These are phyloP conservation scores for Nymphalis io DNA, from an alignment of 1,140 invertebrate genomes.

Conservation along the genomic window DNA sequence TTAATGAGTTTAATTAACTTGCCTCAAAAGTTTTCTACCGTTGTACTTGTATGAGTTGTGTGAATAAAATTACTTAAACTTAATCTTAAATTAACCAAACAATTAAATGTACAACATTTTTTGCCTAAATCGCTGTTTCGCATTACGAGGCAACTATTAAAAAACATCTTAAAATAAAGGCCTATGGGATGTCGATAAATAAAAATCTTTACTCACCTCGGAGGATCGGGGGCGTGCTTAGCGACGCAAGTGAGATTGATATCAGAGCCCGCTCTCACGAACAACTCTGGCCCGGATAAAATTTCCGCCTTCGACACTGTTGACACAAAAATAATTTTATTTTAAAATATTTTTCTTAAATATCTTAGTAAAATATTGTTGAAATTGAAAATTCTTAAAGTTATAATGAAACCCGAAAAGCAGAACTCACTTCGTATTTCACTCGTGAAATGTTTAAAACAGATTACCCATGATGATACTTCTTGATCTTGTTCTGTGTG, in stretches of 20 bases:
- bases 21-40: not conserved
- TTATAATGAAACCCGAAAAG: not conserved
- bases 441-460: not conserved
- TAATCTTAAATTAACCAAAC: too few relatives aligned
- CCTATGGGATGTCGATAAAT: not conserved
- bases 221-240: slow-evolving; percentile 91
- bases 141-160: too few relatives aligned
- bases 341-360: slow-evolving; percentile 1
- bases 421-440: not conserved
- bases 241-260: slow-evolving; percentile 95
- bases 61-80: too few relatives aligned
- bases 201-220: slow-evolving; percentile 74
- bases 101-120: too few relatives aligned
- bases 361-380: not conserved
- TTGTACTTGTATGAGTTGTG: not conserved
- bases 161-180: too few relatives aligned
- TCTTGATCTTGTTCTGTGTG: too few relatives aligned
- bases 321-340: slow-evolving; percentile 50
- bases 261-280: slow-evolving; percentile 93
- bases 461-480: too few relatives aligned
- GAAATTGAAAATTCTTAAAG: not conserved
- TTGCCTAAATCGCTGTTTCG: too few relatives aligned
- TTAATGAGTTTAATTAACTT: slow-evolving; percentile 7
- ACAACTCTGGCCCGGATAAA: slow-evolving; percentile 90
- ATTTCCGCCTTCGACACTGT: slow-evolving; percentile 95